phyloP scores from a whole-genome alignment of 2,113 vertebrate genomes.

The Sminthopsis crassicaudata region DNA sequence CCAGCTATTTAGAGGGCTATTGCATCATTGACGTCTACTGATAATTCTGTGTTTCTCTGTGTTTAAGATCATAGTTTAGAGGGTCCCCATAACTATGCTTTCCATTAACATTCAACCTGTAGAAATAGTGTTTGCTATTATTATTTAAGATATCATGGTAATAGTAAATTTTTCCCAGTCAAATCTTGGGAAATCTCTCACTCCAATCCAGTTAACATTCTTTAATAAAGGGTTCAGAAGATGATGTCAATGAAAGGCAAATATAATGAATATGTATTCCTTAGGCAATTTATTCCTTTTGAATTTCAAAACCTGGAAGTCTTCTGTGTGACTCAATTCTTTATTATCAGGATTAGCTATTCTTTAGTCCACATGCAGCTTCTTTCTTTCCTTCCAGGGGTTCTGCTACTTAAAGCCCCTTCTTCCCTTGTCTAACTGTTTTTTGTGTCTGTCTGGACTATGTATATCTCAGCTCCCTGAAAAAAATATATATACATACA shows the following conservation, averaged over 20 bases:
- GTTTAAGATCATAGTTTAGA: neutral
- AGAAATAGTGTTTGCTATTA: neutral
- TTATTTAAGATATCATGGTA: neutral
- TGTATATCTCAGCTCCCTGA: too few species aligned
- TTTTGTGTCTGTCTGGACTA: neutral
- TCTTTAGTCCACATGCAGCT: neutral
- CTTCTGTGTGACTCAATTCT: neutral
- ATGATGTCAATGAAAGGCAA: neutral
- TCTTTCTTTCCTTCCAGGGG: neutral
- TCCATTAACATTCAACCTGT: neutral
- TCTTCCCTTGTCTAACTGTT: neutral
- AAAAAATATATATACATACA: too few species aligned
- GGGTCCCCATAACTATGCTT: neutral
- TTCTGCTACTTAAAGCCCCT: neutral
- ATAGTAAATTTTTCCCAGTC: neutral
- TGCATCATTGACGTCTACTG: neutral
- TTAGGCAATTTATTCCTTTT: neutral
- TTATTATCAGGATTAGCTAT: neutral
- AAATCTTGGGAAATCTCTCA: neutral
- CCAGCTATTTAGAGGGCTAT: neutral
- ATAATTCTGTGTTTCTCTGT: neutral
- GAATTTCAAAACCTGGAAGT: neutral
- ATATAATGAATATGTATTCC: neutral
- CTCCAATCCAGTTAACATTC: neutral
- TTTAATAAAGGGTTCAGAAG: neutral